Evolutionary conservation across 2,113 vertebrate species (phyloP), one percentile per base, ranked within the genome.

Genomic region (Aix galericulata): DNA sequence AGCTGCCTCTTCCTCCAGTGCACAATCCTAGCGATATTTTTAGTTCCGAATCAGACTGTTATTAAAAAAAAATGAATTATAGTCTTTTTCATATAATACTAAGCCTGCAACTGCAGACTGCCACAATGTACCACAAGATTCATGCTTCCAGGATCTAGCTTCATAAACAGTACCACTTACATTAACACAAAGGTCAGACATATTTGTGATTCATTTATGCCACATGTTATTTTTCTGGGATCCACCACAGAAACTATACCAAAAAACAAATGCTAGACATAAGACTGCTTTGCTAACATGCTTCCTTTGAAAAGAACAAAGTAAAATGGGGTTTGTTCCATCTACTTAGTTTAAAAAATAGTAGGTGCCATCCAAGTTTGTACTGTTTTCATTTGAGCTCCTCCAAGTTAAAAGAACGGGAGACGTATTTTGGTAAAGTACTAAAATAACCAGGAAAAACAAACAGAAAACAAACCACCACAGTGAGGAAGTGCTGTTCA

Each of bases 241-340:
- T 50, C 56, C 52, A 68, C 38, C 53, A 38, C 68, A 88, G 60
- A 66, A 87, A 75, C 74, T 25, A 88, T 11, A 91, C 31, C 31
- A 86, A 77, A 64, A 90, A 86, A 76, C 38, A 90, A 90, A 78
- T 60, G 69, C 62, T 90, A 96, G 79, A 46, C 68, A 56, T 46
- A 29, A 64, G 76, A 48, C 53, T 94, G 59, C 78, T 95, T 86
- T 94, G 44, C 42, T 88, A 69, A 56, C 18, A 42, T 27, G 23
- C 11, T 87, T 80, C 56, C 56, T 86, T 74, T 91, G 34, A 93
- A 92, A 91, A 90, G 42, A 90, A 94, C 56, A 80, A 83, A 86
- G 48, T 64, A 77, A 84, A 83, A 0, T 2, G 31, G 66, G 12
- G 26, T 46, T 94, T 76, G 22, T 77, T 94, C 83, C 15, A 52